Base-by-base conservation (phyloP, 2,888 invertebrate genomes). In the Amitus sp. region DNA sequence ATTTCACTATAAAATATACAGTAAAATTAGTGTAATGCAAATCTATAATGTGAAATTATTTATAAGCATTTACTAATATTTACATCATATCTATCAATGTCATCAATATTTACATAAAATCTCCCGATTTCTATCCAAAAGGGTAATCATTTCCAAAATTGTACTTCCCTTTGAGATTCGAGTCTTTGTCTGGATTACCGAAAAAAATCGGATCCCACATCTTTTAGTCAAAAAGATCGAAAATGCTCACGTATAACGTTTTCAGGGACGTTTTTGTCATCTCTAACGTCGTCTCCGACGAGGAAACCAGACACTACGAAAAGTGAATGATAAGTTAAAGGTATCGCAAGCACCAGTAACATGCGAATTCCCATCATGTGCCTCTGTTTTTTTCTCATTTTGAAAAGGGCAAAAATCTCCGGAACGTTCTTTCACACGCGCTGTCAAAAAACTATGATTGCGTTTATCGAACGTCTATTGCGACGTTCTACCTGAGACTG, bases 281-380 rank as follows among this genome's bases (percentile, higher is more conserved):
- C 23, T 50, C 28, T 34, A 4, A 51, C 27, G 28, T 49, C 42
- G 28, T 46, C 49, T n/a, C 63, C 69, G 6, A 65, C 52, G 18
- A 69, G 59, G 28, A 71, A 61, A 15, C 70, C 66, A 15, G 70
- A 60, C 12, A 74, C 55, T 63, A 67, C 74, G 17, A 73, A 58
- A 64, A 70, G 73, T 40, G 76, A 56, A 51, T 71, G 72, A 49
- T 80, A 81, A 62, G 76, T 68, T 15, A 72, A 65, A 42, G 79
- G 79, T 62, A 81, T 73, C 15, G 69, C 70, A 47, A 79, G 67
- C 15, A 76, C 74, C 23, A 76, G 63, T 33, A 77, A 53, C 67
- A 81, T 74, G 54, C 76, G 72, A 47, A 69, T 75, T 28, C 76
- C 77, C 23, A 76, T 63, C 69, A 72, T 73, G 56, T 73, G 73